Conservation (phyloP, 2,888 invertebrate genomes). For the Pristionchus exspectatus region DNA sequence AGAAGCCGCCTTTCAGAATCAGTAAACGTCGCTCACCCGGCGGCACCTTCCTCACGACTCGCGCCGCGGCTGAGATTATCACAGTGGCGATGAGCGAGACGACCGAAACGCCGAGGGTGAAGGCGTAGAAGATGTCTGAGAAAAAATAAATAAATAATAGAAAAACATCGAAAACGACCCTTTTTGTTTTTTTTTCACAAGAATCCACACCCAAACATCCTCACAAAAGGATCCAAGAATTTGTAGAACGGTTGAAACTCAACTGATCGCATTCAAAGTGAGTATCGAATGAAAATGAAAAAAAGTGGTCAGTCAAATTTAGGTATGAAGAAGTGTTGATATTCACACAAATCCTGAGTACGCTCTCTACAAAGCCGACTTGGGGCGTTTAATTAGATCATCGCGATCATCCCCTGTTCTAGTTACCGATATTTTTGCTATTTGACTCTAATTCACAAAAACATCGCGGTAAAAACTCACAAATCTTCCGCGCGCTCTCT, state of each 20-base stretch:
- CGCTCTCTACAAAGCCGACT: background rate
- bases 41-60: conserved; percentile 71
- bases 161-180: too few relatives aligned
- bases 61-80: conserved; percentile 69
- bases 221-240: too few relatives aligned
- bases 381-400: background rate
- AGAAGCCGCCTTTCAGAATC: background rate
- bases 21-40: conserved; percentile 61
- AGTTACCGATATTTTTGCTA: too few relatives aligned
- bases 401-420: too few relatives aligned
- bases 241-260: too few relatives aligned
- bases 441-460: background rate
- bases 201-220: too few relatives aligned
- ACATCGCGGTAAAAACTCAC: conserved; percentile 60
- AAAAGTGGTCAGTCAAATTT: too few relatives aligned
- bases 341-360: too few relatives aligned
- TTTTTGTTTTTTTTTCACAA: too few relatives aligned
- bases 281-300: too few relatives aligned
- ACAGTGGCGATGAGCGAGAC: conserved; percentile 73
- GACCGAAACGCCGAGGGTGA: conserved; percentile 72
- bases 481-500: conserved; percentile 70
- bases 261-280: too few relatives aligned
- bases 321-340: too few relatives aligned
- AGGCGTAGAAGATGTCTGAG: conserved; percentile 75
- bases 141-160: background rate